These are phyloP conservation scores for Cynocephalus volans DNA, from an alignment of 2,113 vertebrate genomes.

Conservation along the genomic window DNA sequence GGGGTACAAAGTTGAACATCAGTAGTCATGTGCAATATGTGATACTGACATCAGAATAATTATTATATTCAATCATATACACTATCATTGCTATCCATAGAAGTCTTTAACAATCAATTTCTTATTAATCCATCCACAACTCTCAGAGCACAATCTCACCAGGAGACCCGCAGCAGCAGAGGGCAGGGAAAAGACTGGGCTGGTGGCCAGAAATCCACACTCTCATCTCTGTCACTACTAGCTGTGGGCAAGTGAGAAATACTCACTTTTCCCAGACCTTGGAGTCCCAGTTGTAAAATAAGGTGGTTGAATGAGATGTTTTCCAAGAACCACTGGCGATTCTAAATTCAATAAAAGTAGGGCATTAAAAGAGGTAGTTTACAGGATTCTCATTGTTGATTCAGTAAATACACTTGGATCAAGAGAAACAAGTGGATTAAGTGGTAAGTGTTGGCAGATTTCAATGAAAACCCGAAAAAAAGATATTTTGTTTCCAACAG, in stretches of 20 bases:
- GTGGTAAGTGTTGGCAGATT: slow-evolving; percentile 3
- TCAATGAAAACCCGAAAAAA: background rate
- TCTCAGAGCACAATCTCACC: background rate
- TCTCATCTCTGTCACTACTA: background rate
- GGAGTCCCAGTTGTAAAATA: background rate
- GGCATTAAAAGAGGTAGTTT: background rate
- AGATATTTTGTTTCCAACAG: background rate
- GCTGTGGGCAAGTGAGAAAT: background rate
- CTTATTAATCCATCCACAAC: background rate
- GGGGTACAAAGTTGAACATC: too few species aligned
- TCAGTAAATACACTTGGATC: slow-evolving; percentile 23
- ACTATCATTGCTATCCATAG: background rate
- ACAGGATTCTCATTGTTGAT: background rate
- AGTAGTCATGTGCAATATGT: too few species aligned
- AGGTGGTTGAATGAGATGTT: background rate
- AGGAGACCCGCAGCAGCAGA: background rate
- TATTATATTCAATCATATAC: too few species aligned
- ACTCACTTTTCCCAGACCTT: background rate
- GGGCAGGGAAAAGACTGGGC: background rate
- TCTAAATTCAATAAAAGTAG: slow-evolving; percentile 20
- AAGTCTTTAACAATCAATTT: background rate
- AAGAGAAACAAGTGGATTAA: background rate
- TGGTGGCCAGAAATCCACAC: background rate
- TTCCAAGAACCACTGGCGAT: slow-evolving; percentile 1
- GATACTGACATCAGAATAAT: too few species aligned